Percentiles rank a stretch among this genome's conserved stretches.
phyloP scores from a whole-genome alignment of 2,797 vertebrate genomes.

The Pelobates cultripes region DNA sequence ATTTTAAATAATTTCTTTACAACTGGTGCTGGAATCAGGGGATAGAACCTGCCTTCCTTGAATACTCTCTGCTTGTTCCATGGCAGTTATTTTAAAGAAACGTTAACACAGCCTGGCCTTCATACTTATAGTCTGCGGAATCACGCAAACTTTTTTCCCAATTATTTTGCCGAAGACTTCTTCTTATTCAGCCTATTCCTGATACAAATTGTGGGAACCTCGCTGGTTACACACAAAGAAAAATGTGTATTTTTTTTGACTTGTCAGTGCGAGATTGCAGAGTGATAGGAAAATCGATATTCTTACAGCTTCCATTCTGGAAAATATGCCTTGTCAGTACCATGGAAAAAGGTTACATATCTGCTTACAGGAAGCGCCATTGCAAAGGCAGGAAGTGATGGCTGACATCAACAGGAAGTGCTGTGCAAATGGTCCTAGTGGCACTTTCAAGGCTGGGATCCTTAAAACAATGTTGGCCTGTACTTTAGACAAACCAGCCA shows the following conservation, averaged over 20 bases:
- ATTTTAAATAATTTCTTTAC: too few relatives aligned
- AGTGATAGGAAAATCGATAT: constrained; percentile 33
- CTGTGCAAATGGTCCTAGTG: constrained; percentile 62
- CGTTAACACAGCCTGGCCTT: too few relatives aligned
- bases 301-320: constrained; percentile 22
- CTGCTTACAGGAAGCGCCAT: constrained; percentile 68
- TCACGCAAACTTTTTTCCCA: too few relatives aligned
- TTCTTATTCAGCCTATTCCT: too few relatives aligned
- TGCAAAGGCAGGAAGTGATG: constrained; percentile 73
- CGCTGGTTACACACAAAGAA: background rate
- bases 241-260: background rate
- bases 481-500: constrained; percentile 61
- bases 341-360: constrained; percentile 69
- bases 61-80: too few relatives aligned
- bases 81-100: too few relatives aligned
- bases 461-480: constrained; percentile 74
- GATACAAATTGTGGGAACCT: constrained; percentile 9
- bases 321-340: constrained; percentile 57
- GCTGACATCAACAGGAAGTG: constrained; percentile 80
- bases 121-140: too few relatives aligned
- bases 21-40: too few relatives aligned
- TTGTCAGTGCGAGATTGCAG: background rate
- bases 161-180: too few relatives aligned
- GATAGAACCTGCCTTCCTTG: too few relatives aligned
- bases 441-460: constrained; percentile 64